Evolutionary conservation across 2,797 vertebrate genomes (phyloP).

Genomic region (Hafferia zeledoni): DNA sequence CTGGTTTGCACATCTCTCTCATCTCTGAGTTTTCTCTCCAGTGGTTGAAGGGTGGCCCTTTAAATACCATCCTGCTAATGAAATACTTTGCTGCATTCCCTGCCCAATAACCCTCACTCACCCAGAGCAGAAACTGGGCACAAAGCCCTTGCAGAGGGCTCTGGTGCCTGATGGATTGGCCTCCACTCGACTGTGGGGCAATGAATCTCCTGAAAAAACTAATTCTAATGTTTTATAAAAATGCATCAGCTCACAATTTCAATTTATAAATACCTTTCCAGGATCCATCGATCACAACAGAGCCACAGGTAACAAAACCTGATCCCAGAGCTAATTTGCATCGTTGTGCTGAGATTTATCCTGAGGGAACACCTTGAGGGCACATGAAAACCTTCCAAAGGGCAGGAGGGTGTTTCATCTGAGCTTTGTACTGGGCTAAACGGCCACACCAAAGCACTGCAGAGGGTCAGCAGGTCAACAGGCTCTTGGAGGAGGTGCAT

Average conservation of each 20-base stretch:
- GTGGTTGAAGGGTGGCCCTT: neutral
- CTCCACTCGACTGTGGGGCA: accelerated
- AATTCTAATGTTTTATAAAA: neutral
- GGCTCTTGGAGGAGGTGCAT: neutral
- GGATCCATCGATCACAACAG: neutral
- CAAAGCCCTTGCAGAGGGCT: accelerated
- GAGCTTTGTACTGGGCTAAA: neutral
- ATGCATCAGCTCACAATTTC: neutral
- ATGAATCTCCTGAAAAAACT: neutral
- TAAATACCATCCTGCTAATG: neutral
- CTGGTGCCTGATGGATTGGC: neutral
- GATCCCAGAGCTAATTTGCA: neutral
- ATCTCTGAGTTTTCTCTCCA: neutral
- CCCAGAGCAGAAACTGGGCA: neutral
- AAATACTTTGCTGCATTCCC: neutral
- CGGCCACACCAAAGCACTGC: neutral
- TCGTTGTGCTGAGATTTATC: accelerated
- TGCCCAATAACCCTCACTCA: neutral
- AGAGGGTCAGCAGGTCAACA: neutral
- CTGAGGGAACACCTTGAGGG: accelerated
- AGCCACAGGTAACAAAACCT: neutral
- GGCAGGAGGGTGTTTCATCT: neutral
- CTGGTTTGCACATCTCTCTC: neutral
- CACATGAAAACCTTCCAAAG: accelerated
- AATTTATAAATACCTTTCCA: neutral